These are phyloP conservation scores for Hyalella azteca DNA, from an alignment of 2,888 invertebrate species.

Conservation along the genomic window DNA sequence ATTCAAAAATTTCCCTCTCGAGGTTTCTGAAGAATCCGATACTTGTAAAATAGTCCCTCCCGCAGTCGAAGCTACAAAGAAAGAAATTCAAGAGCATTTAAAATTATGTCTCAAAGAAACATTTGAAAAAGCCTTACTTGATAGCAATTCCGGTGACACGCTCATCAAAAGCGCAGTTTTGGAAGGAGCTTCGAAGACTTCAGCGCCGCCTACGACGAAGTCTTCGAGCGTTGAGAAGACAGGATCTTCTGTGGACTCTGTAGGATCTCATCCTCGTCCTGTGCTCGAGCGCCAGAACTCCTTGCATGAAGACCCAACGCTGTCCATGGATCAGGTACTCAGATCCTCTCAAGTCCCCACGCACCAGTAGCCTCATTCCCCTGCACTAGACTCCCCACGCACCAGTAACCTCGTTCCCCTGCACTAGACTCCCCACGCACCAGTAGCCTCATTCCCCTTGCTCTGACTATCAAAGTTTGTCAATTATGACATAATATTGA, in stretches of 20 bases:
- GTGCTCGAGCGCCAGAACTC: constrained; percentile 27
- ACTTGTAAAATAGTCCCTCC: background rate
- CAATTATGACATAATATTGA: no score
- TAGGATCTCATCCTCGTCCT: constrained; percentile 7
- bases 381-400: no score
- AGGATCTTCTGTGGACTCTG: background rate
- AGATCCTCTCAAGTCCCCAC: no score
- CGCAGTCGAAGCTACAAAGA: background rate
- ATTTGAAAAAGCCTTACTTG: no score
- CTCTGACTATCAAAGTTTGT: no score
- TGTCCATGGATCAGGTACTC: constrained; percentile 6
- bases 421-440: no score
- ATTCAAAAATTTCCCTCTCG: no score
- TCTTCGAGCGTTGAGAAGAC: background rate
- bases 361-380: no score
- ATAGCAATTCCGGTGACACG: background rate
- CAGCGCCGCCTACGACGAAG: background rate
- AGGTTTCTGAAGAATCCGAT: background rate
- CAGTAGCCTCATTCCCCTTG: no score
- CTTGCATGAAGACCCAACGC: background rate
- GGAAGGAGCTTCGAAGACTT: background rate
- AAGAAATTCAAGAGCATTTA: background rate
- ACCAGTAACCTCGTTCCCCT: no score
- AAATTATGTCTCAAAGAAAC: no score
- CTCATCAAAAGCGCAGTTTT: background rate